A percentile compares a stretch with the other conserved stretches of the same genome.
Evolutionary conservation across 2,888 invertebrate genomes (phyloP).

Genomic region (Lepas anatifera): DNA sequence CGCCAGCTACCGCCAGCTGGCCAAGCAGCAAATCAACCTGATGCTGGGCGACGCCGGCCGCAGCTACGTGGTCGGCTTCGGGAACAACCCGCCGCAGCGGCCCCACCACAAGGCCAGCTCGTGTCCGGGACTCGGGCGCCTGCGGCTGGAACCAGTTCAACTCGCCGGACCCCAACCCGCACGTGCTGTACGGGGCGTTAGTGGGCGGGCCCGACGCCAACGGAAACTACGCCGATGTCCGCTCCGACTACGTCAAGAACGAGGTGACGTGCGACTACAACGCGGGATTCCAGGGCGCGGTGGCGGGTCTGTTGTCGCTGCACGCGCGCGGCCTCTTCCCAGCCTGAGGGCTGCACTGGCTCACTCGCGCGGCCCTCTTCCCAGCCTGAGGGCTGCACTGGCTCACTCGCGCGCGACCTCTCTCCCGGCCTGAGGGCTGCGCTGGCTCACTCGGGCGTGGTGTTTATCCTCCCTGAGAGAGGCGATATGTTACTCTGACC

Average conservation of each 20-base stretch:
- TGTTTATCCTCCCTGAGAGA: no score
- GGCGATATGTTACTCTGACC: no score
- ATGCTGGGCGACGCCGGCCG: constrained; percentile 42
- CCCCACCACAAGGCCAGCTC: constrained; percentile 46
- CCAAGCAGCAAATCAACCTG: constrained; percentile 43
- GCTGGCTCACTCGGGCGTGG: no score
- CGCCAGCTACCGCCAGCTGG: constrained; percentile 37
- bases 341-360: no score
- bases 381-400: no score
- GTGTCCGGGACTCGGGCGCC: constrained; percentile 39
- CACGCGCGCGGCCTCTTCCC: constrained; percentile 1
- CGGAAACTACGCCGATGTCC: constrained; percentile 41
- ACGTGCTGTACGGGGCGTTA: constrained; percentile 42
- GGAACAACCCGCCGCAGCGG: constrained; percentile 40
- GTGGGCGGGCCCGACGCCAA: constrained; percentile 45
- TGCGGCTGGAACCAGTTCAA: constrained; percentile 41
- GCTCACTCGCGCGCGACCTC: no score
- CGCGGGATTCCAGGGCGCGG: constrained; percentile 22
- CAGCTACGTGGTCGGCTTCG: constrained; percentile 45
- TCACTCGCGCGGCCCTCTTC: no score
- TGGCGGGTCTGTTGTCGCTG: constrained; percentile 18
- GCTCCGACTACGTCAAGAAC: constrained; percentile 43
- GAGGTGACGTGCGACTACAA: constrained; percentile 31
- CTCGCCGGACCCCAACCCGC: constrained; percentile 39
- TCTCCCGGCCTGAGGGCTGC: no score